Percentiles rank a stretch among this genome's conserved stretches.
Evolutionary conservation across 1,140 invertebrate genomes (phyloP).

Genomic region (Panonychus citri): DNA sequence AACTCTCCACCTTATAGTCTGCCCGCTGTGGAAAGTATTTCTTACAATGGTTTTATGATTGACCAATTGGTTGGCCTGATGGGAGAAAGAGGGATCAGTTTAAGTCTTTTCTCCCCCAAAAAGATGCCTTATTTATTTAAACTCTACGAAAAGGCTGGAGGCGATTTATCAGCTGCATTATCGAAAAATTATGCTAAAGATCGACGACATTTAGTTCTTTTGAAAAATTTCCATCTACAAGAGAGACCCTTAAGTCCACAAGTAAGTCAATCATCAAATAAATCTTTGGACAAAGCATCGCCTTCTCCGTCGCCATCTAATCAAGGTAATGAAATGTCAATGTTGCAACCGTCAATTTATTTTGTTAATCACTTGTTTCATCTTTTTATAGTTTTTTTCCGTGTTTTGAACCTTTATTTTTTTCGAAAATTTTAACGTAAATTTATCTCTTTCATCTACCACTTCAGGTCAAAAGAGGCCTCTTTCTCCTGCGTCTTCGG

Average conservation of each 20-base stretch:
- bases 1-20: conserved; percentile 78
- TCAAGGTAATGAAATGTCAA: too few species aligned
- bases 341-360: too few species aligned
- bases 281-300: not conserved
- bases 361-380: not conserved
- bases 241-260: conserved; percentile 12
- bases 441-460: too few species aligned
- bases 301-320: not conserved
- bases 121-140: conserved; percentile 41
- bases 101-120: conserved; percentile 65
- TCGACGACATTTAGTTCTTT: conserved; percentile 50
- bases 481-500: conserved; percentile 1
- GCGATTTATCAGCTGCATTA: conserved; percentile 46
- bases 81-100: conserved; percentile 47
- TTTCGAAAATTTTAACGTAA: too few species aligned
- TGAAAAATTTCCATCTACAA: conserved; percentile 39
- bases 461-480: conserved; percentile 2
- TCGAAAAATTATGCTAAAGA: conserved; percentile 79
- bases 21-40: conserved; percentile 46
- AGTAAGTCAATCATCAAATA: not conserved
- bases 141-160: conserved; percentile 38
- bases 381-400: not conserved
- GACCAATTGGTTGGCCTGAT: conserved; percentile 49
- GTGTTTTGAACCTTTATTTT: not conserved
- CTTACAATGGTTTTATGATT: conserved; percentile 40